Evolutionary conservation across 2,797 vertebrate species (phyloP), one percentile per base, ranked within the genome.

Genomic region (Nannoperca obscura): DNA sequence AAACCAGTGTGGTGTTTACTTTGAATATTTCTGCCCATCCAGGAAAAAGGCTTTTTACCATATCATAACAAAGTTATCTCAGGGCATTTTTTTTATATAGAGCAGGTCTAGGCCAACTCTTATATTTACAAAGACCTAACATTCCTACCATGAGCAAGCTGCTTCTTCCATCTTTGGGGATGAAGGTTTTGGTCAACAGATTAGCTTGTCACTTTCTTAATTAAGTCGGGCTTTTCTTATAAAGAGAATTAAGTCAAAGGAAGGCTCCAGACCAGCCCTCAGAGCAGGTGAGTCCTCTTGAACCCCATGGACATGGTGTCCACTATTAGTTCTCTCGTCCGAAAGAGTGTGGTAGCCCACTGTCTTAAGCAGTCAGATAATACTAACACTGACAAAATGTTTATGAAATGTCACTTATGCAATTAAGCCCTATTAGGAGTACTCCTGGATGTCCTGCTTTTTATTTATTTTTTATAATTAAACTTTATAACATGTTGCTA

Each of bases 211-310:
- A 38, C 36, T 38, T 38, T 10, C 7, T 38, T 38, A 7, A 38
- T 38, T 38, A 38, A 99, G 96, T 73, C 97, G 86, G 0, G 96
- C 95, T 76, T 99, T 96, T 89, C 97, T 97, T 67, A 99, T 97
- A 1, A 97, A 97, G 86, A 98, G 92, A 84, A 99, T 98, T 88
- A 99, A 99, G 90, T 99, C 98, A 83, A 99, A 99, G 92, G 97
- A 99, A 1, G 98, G 97, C 76, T 99, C 98, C 92, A 99, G 91
- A 60, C 98, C 97, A 7, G 96, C 97, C 76, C 87, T 96, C 34
- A 96, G 94, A 42, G 97, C 97, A 0, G 98, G 97, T 0, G 98
- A 99, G 71, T 96, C 96, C 78, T 96, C 95, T 38, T 99, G 98
- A 38, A 99, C 93, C 96, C 97, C 97, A 30, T 97, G 96, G 11